phyloP scores from a whole-genome alignment of 2,888 invertebrate genomes.

The Herminia tarsipennalis region DNA sequence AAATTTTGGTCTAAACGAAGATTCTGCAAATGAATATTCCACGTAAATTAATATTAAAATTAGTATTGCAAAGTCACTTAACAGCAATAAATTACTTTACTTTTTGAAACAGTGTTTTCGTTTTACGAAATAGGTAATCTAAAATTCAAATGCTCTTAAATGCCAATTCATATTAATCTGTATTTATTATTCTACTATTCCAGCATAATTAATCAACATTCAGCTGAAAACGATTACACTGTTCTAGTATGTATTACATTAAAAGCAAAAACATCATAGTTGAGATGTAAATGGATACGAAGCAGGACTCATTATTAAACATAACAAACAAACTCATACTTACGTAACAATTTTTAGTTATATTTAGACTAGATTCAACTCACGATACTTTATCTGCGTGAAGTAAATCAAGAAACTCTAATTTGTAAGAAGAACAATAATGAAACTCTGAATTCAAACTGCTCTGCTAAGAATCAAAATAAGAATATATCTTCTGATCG shows the following conservation, averaged over 20 bases:
- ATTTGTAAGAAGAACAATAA: too few species aligned
- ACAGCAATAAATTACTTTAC: constrained; percentile 1
- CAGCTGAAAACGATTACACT: not conserved
- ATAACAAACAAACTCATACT: too few species aligned
- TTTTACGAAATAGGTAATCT: constrained; percentile 5
- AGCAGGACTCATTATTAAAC: not conserved
- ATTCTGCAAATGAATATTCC: constrained; percentile 4
- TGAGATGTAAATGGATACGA: not conserved
- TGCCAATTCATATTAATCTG: constrained; percentile 22
- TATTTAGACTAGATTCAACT: too few species aligned
- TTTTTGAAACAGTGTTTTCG: not conserved
- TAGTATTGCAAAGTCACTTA: constrained; percentile 10
- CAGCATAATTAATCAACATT: not conserved
- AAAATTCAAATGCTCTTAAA: constrained; percentile 15
- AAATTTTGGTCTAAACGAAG: not conserved
- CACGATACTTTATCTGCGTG: too few species aligned
- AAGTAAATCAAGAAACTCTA: too few species aligned
- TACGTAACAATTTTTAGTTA: too few species aligned
- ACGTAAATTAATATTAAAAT: constrained; percentile 4
- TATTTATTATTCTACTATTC: not conserved
- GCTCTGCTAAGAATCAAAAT: too few species aligned
- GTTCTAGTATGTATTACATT: not conserved
- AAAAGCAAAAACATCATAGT: too few species aligned
- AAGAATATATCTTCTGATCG: too few species aligned
- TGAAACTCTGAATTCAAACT: too few species aligned